Conservation (phyloP, 2,113 vertebrate species). For the Oryctolagus cuniculus region mOryCun1.1 NC_091437.1:31866001-31866500, state of each 20-base stretch:
- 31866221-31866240: slow-evolving; percentile 68
- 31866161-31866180: slow-evolving; percentile 61
- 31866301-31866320: background rate
- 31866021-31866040: background rate
- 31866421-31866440: background rate
- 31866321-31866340: background rate
- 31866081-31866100: background rate
- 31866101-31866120: slow-evolving; percentile 66
- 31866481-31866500: slow-evolving; percentile 53
- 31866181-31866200: background rate
- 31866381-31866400: background rate
- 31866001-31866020: slow-evolving; percentile 12
- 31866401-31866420: slow-evolving; percentile 24
- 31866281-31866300: slow-evolving; percentile 49
- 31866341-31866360: too few species aligned
- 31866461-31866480: slow-evolving; percentile 62
- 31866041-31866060: background rate
- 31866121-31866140: slow-evolving; percentile 75
- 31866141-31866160: slow-evolving; percentile 49
- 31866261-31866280: background rate
- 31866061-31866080: background rate
- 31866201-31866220: slow-evolving; percentile 77
- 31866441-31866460: slow-evolving; percentile 31
- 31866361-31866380: background rate
- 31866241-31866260: slow-evolving; percentile 57